Evolutionary conservation across 1,140 invertebrate species (phyloP).

Genomic region (Ceratitis capitata): DNA sequence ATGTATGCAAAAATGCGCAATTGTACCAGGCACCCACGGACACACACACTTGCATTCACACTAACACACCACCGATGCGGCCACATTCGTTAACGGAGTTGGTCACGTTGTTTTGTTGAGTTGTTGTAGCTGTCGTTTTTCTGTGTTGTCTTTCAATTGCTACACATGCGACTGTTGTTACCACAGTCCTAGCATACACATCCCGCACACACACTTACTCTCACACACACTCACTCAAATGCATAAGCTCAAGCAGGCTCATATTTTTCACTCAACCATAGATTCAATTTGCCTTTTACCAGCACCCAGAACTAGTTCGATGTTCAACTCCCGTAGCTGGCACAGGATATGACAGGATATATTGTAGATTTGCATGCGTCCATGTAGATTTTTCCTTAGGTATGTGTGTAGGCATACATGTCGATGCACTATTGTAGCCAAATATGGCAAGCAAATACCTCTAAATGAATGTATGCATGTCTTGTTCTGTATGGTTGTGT

Average conservation of each 20-base stretch:
- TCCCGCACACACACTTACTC: neutral
- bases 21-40: neutral
- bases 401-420: neutral
- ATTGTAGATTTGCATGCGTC: conserved; percentile 8
- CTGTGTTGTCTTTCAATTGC: conserved; percentile 16
- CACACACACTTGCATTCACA: neutral
- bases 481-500: neutral
- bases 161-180: neutral
- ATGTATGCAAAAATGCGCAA: conserved; percentile 60
- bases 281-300: conserved; percentile 25
- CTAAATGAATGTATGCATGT: neutral
- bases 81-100: conserved; percentile 38
- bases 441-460: neutral
- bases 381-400: no score
- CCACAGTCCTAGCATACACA: neutral
- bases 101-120: neutral
- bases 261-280: conserved; percentile 34
- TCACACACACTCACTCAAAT: neutral
- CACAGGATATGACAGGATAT: conserved; percentile 25
- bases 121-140: neutral
- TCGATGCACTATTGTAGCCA: neutral
- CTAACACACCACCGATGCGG: neutral
- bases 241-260: no score
- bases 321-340: neutral
- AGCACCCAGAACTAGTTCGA: neutral